These are phyloP conservation scores for Drosophila lacertosa DNA, from an alignment of 1,140 invertebrate species.

Conservation along the genomic window DNA sequence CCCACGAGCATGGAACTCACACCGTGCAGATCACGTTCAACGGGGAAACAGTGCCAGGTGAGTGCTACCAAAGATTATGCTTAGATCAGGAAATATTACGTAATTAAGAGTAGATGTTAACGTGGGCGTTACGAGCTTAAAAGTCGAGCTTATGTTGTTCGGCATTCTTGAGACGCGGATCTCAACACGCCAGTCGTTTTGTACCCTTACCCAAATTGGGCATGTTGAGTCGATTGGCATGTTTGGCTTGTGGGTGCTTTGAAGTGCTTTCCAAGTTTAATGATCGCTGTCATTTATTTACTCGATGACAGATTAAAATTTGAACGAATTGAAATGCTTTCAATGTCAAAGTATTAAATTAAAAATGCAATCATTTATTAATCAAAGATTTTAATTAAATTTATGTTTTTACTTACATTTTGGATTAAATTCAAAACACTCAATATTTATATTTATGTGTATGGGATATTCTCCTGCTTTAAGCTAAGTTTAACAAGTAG, in stretches of 20 bases:
- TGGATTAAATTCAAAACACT: too few species aligned
- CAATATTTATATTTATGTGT: too few species aligned
- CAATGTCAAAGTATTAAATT: too few species aligned
- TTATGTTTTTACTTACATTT: too few species aligned
- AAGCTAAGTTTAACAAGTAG: too few species aligned
- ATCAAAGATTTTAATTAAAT: too few species aligned
- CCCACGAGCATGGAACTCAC: conserved; percentile 93
- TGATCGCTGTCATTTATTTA: not conserved
- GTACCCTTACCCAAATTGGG: conserved; percentile 20
- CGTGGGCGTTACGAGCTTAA: conserved; percentile 2
- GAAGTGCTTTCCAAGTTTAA: conserved; percentile 1
- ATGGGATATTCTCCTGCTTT: too few species aligned
- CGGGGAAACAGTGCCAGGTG: conserved; percentile 95
- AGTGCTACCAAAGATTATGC: conserved; percentile 83
- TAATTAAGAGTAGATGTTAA: not conserved
- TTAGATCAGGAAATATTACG: conserved; percentile 24
- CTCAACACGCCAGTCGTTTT: not conserved
- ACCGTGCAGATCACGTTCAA: conserved; percentile 98
- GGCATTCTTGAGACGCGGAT: conserved; percentile 18
- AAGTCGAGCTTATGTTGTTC: conserved; percentile 5
- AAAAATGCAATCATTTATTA: too few species aligned
- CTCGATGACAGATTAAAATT: not conserved
- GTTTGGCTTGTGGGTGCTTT: not conserved
- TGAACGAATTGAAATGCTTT: too few species aligned
- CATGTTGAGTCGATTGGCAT: conserved; percentile 4